Percentiles rank a stretch among this genome's conserved stretches.
phyloP scores from a whole-genome alignment of 2,797 vertebrate genomes.

The Hoplostethus mediterraneus region DNA sequence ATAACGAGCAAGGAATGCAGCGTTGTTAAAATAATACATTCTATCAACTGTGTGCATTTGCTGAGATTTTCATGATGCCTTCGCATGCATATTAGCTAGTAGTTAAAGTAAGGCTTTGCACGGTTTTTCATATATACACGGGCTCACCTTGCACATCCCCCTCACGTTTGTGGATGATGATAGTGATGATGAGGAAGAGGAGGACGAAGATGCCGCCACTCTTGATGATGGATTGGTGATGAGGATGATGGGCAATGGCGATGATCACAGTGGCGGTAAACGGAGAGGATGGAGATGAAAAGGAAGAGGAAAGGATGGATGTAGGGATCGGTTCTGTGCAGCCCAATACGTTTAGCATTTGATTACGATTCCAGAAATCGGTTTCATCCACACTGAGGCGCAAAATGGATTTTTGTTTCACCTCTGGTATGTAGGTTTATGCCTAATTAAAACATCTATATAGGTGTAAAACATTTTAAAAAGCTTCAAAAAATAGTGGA shows the following conservation, averaged over 20 bases:
- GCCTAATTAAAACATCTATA: slow-evolving; percentile 31
- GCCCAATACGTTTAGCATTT: slow-evolving; percentile 7
- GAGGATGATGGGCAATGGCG: slow-evolving; percentile 40
- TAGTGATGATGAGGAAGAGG: slow-evolving; percentile 26
- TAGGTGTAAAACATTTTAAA: background rate
- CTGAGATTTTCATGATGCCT: slow-evolving; percentile 5
- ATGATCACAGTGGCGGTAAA: slow-evolving; percentile 44
- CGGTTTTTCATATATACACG: slow-evolving; percentile 11
- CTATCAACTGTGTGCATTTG: slow-evolving; percentile 44
- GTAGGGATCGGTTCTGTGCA: slow-evolving; percentile 32
- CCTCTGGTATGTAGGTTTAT: slow-evolving; percentile 39
- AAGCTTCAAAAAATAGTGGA: background rate
- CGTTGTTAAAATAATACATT: slow-evolving; percentile 54
- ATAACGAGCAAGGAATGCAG: slow-evolving; percentile 56
- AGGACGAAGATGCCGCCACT: slow-evolving; percentile 43
- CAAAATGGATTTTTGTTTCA: slow-evolving; percentile 20
- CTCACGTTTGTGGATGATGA: slow-evolving; percentile 45
- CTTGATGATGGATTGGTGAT: slow-evolving; percentile 44
- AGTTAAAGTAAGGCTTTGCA: background rate
- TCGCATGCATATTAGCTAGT: slow-evolving; percentile 1
- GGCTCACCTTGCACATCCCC: slow-evolving; percentile 69
- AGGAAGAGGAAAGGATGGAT: slow-evolving; percentile 46
- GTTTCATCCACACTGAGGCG: slow-evolving; percentile 24
- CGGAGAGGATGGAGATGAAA: slow-evolving; percentile 56
- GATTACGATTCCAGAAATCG: slow-evolving; percentile 16